Evolutionary conservation across 1,140 invertebrate species (phyloP).

Genomic region (Procambarus clarkii): DNA sequence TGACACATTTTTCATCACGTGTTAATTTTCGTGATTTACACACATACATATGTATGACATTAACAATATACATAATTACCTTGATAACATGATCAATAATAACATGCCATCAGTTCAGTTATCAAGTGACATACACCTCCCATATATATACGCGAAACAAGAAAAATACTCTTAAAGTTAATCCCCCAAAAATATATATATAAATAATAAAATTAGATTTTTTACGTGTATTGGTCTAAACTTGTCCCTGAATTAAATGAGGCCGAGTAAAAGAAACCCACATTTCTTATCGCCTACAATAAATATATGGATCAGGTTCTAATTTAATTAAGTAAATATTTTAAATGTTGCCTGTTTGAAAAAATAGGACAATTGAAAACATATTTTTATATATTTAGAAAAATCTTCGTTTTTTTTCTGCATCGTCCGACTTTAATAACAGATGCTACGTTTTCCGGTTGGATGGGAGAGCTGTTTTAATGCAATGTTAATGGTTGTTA

Average conservation of each 20-base stretch:
- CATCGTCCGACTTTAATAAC: not conserved
- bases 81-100: not conserved
- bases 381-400: not conserved
- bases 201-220: not conserved
- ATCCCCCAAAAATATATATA: no score
- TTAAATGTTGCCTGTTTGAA: not conserved
- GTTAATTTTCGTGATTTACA: not conserved
- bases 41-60: slow-evolving; percentile 5
- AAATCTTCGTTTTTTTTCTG: not conserved
- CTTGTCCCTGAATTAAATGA: not conserved
- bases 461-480: no score
- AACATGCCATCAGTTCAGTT: not conserved
- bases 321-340: not conserved
- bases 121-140: no score
- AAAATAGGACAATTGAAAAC: not conserved
- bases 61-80: not conserved
- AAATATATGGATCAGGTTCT: not conserved
- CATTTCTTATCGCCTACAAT: not conserved
- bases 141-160: not conserved
- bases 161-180: not conserved
- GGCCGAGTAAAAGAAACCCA: not conserved
- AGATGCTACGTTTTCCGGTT: not conserved
- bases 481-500: no score
- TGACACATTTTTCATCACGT: no score
- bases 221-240: not conserved